These are phyloP conservation scores for Heteractis magnifica DNA, from an alignment of 92 coral and sea anemone species.

Conservation along the genomic window DNA sequence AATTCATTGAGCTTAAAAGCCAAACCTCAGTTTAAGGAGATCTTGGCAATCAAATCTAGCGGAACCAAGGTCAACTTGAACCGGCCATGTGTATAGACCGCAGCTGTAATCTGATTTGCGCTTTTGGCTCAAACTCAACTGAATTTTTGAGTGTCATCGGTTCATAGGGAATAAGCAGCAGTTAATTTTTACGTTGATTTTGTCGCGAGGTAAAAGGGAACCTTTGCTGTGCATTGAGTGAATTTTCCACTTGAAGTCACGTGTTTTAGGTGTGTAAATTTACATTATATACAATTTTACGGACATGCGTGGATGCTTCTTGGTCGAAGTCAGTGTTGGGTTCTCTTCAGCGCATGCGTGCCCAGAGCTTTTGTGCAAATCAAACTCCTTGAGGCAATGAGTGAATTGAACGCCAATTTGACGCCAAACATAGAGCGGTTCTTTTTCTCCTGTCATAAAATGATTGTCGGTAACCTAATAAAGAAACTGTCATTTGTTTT, in stretches of 20 bases:
- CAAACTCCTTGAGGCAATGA: not conserved
- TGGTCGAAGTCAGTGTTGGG: not conserved
- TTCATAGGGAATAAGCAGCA: not conserved
- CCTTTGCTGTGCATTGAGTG: not conserved
- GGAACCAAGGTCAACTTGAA: not conserved
- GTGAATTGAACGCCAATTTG: constrained; percentile 2
- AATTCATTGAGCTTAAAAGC: not conserved
- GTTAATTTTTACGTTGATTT: not conserved
- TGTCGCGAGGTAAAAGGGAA: not conserved
- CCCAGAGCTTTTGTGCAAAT: not conserved
- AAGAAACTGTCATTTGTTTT: not conserved
- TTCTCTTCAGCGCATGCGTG: not conserved
- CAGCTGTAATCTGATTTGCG: not conserved
- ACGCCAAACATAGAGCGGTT: not conserved
- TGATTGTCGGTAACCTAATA: not conserved
- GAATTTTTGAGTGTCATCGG: not conserved
- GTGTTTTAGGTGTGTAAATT: not conserved
- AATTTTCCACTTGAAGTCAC: not conserved
- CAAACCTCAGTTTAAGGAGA: not conserved
- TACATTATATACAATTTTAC: not conserved
- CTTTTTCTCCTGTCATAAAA: not conserved
- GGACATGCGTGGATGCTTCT: not conserved
- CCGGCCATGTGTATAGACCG: not conserved
- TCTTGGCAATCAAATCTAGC: not conserved
- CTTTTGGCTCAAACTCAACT: not conserved